Evolutionary conservation across 2,113 vertebrate species (phyloP).

Genomic region (Poeciliopsis retropinna): DNA sequence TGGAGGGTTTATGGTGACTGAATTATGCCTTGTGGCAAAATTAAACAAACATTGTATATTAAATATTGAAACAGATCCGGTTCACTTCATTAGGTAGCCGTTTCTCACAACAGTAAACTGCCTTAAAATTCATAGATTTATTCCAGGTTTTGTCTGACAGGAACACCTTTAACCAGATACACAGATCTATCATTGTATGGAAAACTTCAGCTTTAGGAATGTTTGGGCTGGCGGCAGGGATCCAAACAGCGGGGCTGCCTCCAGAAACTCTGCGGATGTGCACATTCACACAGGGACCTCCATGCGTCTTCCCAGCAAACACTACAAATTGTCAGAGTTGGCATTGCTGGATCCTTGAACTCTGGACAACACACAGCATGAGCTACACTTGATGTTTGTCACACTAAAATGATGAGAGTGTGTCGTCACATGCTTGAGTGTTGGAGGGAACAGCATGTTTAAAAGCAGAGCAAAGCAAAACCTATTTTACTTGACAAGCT

Average conservation of each 20-base stretch:
- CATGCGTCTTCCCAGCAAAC: conserved; percentile 8
- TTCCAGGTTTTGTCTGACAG: background rate
- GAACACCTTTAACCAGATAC: background rate
- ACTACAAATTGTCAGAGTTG: conserved; percentile 15
- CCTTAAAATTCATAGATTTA: no score
- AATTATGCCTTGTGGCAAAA: conserved; percentile 41
- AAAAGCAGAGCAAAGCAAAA: background rate
- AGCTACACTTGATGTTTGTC: conserved; percentile 33
- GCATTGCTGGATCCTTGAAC: conserved; percentile 38
- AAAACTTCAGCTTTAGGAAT: conserved; percentile 55
- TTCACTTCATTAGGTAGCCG: conserved; percentile 29
- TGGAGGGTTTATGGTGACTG: conserved; percentile 32
- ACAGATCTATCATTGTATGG: conserved; percentile 20
- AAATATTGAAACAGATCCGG: conserved; percentile 50
- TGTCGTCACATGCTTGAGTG: background rate
- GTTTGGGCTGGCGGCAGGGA: conserved; percentile 44
- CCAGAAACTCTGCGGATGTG: conserved; percentile 46
- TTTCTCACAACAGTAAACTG: background rate
- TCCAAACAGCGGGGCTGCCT: conserved; percentile 41
- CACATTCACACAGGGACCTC: conserved; percentile 8
- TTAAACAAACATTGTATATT: conserved; percentile 19
- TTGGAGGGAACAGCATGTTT: background rate
- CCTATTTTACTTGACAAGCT: background rate
- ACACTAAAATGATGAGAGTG: conserved; percentile 6
- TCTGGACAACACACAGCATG: conserved; percentile 8